Conservation (phyloP, 1,140 invertebrate genomes). For the Drosophila athabasca region DNA sequence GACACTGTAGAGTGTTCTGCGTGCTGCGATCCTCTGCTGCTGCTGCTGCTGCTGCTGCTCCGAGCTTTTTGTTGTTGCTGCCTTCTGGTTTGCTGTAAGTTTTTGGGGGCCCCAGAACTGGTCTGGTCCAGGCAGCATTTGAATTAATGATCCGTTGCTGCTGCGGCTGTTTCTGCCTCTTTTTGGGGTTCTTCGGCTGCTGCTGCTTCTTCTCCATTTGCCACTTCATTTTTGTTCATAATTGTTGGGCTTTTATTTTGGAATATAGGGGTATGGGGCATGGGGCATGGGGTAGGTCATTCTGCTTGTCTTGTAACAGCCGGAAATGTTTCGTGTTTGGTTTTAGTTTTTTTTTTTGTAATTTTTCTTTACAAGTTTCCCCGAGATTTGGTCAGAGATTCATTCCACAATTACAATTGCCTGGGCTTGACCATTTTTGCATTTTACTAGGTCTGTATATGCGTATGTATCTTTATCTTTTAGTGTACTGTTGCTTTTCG, state of each 20-base stretch:
- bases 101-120: slow-evolving; percentile 62
- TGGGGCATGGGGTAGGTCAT: slow-evolving; percentile 48
- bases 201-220: slow-evolving; percentile 25
- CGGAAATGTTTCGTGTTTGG: slow-evolving; percentile 71
- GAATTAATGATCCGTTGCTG: slow-evolving; percentile 75
- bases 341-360: slow-evolving; percentile 36
- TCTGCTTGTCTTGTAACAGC: slow-evolving; percentile 57
- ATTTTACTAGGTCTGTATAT: slow-evolving; percentile 19
- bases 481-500: slow-evolving; percentile 12
- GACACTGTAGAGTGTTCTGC: slow-evolving; percentile 36
- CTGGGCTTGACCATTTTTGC: slow-evolving; percentile 39
- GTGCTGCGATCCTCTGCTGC: slow-evolving; percentile 55
- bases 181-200: slow-evolving; percentile 32
- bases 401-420: slow-evolving; percentile 38
- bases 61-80: slow-evolving; percentile 14
- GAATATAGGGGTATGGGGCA: neutral
- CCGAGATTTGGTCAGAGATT: slow-evolving; percentile 35
- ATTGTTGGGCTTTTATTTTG: neutral
- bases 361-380: slow-evolving; percentile 48
- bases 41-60: slow-evolving; percentile 1
- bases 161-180: slow-evolving; percentile 40
- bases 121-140: slow-evolving; percentile 70
- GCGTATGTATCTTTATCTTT: neutral
- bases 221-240: slow-evolving; percentile 18
- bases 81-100: slow-evolving; percentile 29